A percentile compares a stretch with the other conserved stretches of the same genome.
Conservation (phyloP, 2,797 vertebrate genomes). For the Pelochelys cantorii region DNA sequence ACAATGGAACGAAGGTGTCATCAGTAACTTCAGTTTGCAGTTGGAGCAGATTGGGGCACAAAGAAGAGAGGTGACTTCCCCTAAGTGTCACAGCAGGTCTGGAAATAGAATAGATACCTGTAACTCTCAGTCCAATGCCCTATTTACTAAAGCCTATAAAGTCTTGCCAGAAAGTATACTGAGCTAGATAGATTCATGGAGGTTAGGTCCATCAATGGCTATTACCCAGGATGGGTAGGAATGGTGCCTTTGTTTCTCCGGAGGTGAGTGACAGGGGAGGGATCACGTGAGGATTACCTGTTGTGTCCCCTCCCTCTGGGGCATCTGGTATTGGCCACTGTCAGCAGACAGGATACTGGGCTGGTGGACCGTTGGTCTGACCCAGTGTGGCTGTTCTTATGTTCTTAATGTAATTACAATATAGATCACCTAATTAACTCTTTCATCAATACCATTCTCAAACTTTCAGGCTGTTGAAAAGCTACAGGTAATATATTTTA, state of each 20-base stretch:
- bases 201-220: too few species aligned
- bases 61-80: background rate
- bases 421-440: background rate
- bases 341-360: too few species aligned
- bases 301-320: too few species aligned
- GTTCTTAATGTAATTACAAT: background rate
- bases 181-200: too few species aligned
- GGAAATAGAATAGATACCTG: background rate
- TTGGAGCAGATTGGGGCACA: background rate
- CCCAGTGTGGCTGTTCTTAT: too few species aligned
- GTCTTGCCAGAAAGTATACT: background rate
- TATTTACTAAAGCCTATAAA: background rate
- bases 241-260: too few species aligned
- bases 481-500: background rate
- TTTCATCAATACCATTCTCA: background rate
- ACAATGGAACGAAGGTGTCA: background rate
- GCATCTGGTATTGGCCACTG: too few species aligned
- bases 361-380: too few species aligned
- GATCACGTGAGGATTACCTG: too few species aligned
- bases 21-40: background rate
- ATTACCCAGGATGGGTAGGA: too few species aligned
- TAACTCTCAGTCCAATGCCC: background rate
- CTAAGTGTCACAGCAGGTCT: background rate
- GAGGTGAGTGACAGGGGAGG: too few species aligned
- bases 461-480: background rate